Evolutionary conservation across 2,888 invertebrate species (phyloP), one percentile per base, ranked within the genome.

Genomic region (Alsophila aescularia): DNA sequence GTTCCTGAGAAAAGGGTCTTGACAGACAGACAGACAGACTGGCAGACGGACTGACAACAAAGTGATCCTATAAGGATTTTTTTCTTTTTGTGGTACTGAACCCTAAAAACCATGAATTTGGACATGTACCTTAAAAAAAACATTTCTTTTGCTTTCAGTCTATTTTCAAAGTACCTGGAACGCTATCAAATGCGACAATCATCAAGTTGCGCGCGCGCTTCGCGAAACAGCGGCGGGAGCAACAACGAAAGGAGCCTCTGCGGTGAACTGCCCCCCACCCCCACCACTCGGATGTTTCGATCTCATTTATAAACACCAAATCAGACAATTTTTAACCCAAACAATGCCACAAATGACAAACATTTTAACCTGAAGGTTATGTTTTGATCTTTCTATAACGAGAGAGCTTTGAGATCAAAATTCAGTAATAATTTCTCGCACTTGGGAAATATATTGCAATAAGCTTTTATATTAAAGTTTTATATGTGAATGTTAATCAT

Each of bases 141-240:
- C n/a, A 16, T 36, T 35, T 35, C n/a, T 73, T 72, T 66, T 69
- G 73, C 64, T 94, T 93, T 48, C 91, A 96, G 95, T 93, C 95
- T 73, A 96, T 97, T 79, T 98, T 98, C 85, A 95, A 94, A 88
- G 93, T 96, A 79, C 95, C 96, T 68, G 96, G 96, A 55, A 95
- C 96, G 39, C 91, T 98, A 72, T 94, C 96, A 37, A 93, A 93
- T 68, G 87, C 92, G 36, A 93, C 93, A 53, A 94, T 96, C 70
- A 80, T 92, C 41, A 95, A 94, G 72, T 79, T 95, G 58, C 89
- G 95, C 57, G 90, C 84, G 41, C 93, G 92, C 43, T 91, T 93
- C 65, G 89, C 93, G 6, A 90, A 92, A 70, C 92, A 93, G 66
- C 92, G 92, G 18, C 83, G 85, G 9, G 92, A 93, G 69, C 92